Evolutionary conservation across 2,797 vertebrate species (phyloP).

Genomic region (Ambastaia sidthimunki): DNA sequence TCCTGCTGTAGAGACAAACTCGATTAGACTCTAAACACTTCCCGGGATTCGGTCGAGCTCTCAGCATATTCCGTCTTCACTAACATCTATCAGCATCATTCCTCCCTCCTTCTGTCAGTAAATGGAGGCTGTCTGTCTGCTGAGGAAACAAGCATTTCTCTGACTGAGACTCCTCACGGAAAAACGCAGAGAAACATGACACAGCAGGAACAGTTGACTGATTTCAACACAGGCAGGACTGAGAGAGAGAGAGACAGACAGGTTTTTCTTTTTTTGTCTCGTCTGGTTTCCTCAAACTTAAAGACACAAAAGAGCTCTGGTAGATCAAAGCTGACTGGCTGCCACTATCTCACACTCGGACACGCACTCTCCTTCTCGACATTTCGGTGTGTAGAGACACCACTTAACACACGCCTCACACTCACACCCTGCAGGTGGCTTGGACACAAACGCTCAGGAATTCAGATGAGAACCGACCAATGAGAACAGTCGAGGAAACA

Average conservation of each 20-base stretch:
- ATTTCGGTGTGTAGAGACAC: conserved; percentile 13
- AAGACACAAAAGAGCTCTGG: conserved; percentile 74
- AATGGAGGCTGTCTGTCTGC: conserved; percentile 43
- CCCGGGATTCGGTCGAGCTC: conserved; percentile 67
- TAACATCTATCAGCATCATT: conserved; percentile 45
- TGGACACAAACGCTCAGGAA: conserved; percentile 6
- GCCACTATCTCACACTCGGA: conserved; percentile 65
- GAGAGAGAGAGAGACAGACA: background rate
- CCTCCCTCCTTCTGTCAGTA: conserved; percentile 21
- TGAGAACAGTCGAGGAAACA: background rate
- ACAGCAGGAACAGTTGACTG: conserved; percentile 40
- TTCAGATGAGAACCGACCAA: too few relatives aligned
- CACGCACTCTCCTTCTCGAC: background rate
- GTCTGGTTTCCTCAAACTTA: conserved; percentile 71
- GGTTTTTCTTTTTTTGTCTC: conserved; percentile 28
- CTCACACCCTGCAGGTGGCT: conserved; percentile 35
- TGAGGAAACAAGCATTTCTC: conserved; percentile 29
- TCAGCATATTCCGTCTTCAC: conserved; percentile 51
- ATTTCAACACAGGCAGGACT: conserved; percentile 28
- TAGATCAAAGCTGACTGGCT: conserved; percentile 79
- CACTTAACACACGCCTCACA: conserved; percentile 42
- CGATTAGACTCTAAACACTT: conserved; percentile 23
- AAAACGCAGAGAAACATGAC: conserved; percentile 31
- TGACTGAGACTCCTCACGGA: conserved; percentile 17
- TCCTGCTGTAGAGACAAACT: conserved; percentile 57